Conservation (phyloP, 2,113 vertebrate genomes). For the Hiodon alosoides region DNA sequence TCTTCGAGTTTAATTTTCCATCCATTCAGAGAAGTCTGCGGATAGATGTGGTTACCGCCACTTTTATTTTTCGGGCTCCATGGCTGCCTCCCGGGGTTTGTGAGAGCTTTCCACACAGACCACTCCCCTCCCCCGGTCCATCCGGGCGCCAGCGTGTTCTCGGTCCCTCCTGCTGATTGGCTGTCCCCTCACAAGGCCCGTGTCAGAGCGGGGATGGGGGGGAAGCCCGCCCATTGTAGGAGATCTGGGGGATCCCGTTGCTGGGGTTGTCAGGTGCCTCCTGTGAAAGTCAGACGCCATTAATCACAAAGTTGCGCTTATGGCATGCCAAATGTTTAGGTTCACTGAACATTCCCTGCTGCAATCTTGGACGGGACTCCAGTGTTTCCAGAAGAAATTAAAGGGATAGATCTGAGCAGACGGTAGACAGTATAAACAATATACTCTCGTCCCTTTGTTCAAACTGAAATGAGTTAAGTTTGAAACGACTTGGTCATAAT, state of each 20-base stretch:
- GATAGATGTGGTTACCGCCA: background rate
- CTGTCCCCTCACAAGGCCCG: background rate
- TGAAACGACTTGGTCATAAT: too few relatives aligned
- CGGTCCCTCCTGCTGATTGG: background rate
- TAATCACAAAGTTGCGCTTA: too few relatives aligned
- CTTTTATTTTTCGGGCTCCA: background rate
- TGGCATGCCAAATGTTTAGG: too few relatives aligned
- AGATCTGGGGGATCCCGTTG: conserved; percentile 85
- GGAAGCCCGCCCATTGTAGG: conserved; percentile 74
- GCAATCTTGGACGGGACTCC: too few relatives aligned
- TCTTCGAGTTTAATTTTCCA: background rate
- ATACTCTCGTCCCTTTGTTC: too few relatives aligned
- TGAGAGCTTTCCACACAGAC: background rate
- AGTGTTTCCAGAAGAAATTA: too few relatives aligned
- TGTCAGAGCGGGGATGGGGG: conserved; percentile 56
- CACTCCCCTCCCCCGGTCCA: background rate
- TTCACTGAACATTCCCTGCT: too few relatives aligned
- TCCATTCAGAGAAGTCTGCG: background rate
- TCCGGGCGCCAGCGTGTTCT: background rate
- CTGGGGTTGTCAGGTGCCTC: conserved; percentile 89
- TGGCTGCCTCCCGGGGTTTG: background rate
- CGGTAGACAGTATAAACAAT: too few relatives aligned
- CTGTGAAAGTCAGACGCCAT: conserved; percentile 53
- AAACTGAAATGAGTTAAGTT: too few relatives aligned
- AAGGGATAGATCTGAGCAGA: too few relatives aligned